These are phyloP conservation scores for Orthosia incerta DNA, from an alignment of 2,888 invertebrate genomes.

Conservation along the genomic window DNA sequence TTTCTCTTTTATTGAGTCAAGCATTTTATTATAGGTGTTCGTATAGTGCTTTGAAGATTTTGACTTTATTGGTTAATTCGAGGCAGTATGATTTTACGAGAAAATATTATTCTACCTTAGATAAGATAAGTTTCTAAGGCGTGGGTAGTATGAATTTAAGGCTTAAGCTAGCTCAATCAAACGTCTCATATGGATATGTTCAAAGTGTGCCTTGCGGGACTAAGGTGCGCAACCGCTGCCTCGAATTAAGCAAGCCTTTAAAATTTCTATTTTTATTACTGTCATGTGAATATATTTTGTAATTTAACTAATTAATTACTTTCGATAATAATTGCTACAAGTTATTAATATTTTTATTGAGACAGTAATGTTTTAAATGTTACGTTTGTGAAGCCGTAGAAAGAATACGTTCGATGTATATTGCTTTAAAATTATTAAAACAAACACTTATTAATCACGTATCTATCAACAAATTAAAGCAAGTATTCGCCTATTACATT, in stretches of 20 bases:
- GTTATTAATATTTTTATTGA: constrained; percentile 57
- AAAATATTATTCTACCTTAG: background rate
- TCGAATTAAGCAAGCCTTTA: constrained; percentile 37
- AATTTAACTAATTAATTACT: constrained; percentile 54
- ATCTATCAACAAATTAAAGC: constrained; percentile 44
- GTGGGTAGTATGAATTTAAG: background rate
- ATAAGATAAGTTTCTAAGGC: constrained; percentile 1
- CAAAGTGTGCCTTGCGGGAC: constrained; percentile 1
- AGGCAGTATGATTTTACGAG: constrained; percentile 31
- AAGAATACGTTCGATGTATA: constrained; percentile 58
- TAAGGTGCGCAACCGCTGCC: constrained; percentile 24
- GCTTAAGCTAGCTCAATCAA: constrained; percentile 4
- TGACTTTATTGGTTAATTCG: constrained; percentile 29
- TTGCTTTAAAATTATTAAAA: constrained; percentile 45
- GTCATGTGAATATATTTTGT: constrained; percentile 58
- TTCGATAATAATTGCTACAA: constrained; percentile 48
- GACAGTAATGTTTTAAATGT: constrained; percentile 47
- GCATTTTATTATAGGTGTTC: constrained; percentile 53
- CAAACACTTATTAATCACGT: constrained; percentile 17
- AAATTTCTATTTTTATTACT: constrained; percentile 53
- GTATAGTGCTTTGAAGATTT: constrained; percentile 32
- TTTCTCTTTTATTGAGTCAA: constrained; percentile 56
- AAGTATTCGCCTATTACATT: constrained; percentile 52
- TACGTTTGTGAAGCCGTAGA: constrained; percentile 59
- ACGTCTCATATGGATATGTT: background rate